phyloP scores from a whole-genome alignment of 2,113 vertebrate species.

The Thryonomys swinderianus region DNA sequence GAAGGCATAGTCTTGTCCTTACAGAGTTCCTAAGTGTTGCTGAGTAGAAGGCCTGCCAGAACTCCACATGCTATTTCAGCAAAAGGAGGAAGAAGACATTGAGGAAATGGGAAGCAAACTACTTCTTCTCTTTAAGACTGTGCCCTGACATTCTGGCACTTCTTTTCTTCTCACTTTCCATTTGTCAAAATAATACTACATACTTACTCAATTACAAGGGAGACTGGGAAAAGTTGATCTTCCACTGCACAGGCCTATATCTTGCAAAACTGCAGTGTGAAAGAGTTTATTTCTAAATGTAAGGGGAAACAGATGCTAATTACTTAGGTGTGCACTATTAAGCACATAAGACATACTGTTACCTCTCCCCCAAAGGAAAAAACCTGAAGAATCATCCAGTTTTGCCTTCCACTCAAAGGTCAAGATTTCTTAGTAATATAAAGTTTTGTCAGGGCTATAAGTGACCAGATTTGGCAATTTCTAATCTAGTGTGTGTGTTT shows the following conservation, averaged over 20 bases:
- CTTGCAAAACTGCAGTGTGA: background rate
- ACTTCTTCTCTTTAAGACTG: background rate
- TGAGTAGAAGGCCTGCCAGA: background rate
- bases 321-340: background rate
- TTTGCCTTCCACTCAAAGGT: background rate
- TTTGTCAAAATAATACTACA: constrained; percentile 8
- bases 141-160: background rate
- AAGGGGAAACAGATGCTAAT: background rate
- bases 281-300: background rate
- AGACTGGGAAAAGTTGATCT: background rate
- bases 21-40: accelerated
- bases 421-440: background rate
- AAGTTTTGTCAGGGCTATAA: background rate
- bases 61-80: background rate
- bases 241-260: background rate
- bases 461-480: background rate
- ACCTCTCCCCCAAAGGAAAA: background rate
- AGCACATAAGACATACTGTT: background rate
- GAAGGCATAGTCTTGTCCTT: background rate
- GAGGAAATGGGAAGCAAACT: background rate
- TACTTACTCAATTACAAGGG: background rate
- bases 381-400: background rate
- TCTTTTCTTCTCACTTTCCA: background rate
- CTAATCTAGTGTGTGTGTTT: background rate
- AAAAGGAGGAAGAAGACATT: background rate